Conservation (phyloP, 2,113 vertebrate genomes). For the Ochotona princeps region DNA sequence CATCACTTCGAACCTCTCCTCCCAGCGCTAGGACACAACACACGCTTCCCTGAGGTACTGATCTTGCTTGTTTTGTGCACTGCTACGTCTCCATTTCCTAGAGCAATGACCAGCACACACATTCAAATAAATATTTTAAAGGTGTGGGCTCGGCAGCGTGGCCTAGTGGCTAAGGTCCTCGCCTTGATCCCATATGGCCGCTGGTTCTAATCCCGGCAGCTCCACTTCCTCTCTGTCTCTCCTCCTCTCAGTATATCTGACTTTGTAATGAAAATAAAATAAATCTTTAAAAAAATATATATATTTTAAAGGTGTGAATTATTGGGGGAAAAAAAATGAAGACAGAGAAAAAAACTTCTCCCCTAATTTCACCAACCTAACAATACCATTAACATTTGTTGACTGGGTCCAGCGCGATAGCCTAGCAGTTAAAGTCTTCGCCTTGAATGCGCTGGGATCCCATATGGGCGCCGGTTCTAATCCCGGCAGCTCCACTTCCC, state of each 20-base stretch:
- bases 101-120: background rate
- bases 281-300: no score
- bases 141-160: no score
- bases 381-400: background rate
- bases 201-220: no score
- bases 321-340: background rate
- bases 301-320: background rate
- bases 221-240: no score
- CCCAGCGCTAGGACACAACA: background rate
- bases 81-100: background rate
- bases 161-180: no score
- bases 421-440: no score
- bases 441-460: no score
- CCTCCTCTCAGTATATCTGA: no score
- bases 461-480: no score
- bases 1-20: background rate
- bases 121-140: background rate
- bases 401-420: background rate
- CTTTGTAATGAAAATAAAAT: no score
- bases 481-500: no score
- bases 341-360: background rate
- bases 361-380: slow-evolving; percentile 19
- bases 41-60: background rate
- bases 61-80: slow-evolving; percentile 13
- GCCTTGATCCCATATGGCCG: no score